These are phyloP conservation scores for Epistrophe eligans DNA, from an alignment of 2,888 invertebrate genomes.

Conservation along the genomic window DNA sequence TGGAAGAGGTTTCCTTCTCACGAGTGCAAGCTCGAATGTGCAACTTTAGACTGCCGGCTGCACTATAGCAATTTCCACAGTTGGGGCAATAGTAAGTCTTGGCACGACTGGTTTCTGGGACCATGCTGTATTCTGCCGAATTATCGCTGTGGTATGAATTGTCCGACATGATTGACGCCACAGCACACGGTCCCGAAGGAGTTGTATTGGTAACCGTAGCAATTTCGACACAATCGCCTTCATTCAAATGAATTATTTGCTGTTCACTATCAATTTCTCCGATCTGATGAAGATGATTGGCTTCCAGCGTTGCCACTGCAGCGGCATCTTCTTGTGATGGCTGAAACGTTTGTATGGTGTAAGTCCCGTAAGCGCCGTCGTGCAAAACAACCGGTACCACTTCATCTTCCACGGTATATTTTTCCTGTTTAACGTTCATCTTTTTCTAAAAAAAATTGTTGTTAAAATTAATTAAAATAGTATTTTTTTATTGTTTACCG, in stretches of 20 bases:
- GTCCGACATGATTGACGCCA: conserved; percentile 20
- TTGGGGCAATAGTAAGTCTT: conserved; percentile 83
- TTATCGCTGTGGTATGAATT: conserved; percentile 66
- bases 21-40: conserved; percentile 83
- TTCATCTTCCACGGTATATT: conserved; percentile 80
- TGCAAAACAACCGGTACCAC: conserved; percentile 80
- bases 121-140: conserved; percentile 65
- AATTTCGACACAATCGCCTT: conserved; percentile 62
- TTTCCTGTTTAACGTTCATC: conserved; percentile 81
- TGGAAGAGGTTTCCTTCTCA: conserved; percentile 81
- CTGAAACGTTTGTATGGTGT: conserved; percentile 81
- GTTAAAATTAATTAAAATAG: conserved; percentile 35
- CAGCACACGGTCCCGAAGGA: background rate
- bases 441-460: conserved; percentile 37
- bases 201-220: conserved; percentile 78
- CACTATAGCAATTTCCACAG: conserved; percentile 83
- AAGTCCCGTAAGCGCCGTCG: conserved; percentile 79
- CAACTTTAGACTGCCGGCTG: conserved; percentile 82
- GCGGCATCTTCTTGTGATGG: conserved; percentile 80
- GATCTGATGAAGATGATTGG: conserved; percentile 77
- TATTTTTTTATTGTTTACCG: conserved; percentile 69
- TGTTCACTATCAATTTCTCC: conserved; percentile 77
- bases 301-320: conserved; percentile 81
- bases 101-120: conserved; percentile 76
- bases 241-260: conserved; percentile 80